Base-by-base conservation (phyloP, 2,797 vertebrate genomes). In the Avahi laniger region DNA sequence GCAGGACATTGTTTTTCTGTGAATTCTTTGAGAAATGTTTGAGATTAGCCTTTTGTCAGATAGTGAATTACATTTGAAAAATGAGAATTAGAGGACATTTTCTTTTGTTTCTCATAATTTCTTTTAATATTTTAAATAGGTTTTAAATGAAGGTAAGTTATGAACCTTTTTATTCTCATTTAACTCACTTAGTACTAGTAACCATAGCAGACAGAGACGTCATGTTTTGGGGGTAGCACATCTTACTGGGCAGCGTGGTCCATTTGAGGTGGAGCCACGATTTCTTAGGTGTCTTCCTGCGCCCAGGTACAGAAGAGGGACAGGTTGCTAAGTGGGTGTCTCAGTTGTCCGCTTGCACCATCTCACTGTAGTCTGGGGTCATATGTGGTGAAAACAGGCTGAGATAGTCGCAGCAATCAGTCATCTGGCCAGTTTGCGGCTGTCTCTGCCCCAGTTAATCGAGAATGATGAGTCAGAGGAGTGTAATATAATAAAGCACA, bases 1-100 rank as follows among this genome's bases (percentile, higher is more conserved):
- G 6, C n/a, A 63, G 78, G 63, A 82, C 1, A 69, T 30, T 15
- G 17, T 81, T 59, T 83, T 38, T 80, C 61, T 82, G 61, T 15
- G 33, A 73, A 57, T 86, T 94, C 59, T 85, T 69, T 54, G 41
- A 87, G 54, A 86, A 89, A 35, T 72, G 35, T 76, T 95, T 87
- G 57, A 89, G 26, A 20, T 65, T 72, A 67, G 50, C 63, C 18
- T 92, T 93, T 89, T 94, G 33, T 38, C n/a, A 28, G 54, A 72
- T 4, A 14, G 8, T 75, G 33, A 92, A 75, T 91, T 82, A 38
- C 4, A 15, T 79, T 93, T 96, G 65, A 4, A 78, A 81, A 93
- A 48, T 72, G 50, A 94, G 52, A 82, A 91, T 75, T 79, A 0
- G 11, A 35, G 41, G 28, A 22, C 18, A 30, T 83, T 79, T 93